A percentile compares a stretch with the other conserved stretches of the same genome.
phyloP scores from a whole-genome alignment of 1,140 invertebrate genomes.

The Venustaconcha ellipsiformis region DNA sequence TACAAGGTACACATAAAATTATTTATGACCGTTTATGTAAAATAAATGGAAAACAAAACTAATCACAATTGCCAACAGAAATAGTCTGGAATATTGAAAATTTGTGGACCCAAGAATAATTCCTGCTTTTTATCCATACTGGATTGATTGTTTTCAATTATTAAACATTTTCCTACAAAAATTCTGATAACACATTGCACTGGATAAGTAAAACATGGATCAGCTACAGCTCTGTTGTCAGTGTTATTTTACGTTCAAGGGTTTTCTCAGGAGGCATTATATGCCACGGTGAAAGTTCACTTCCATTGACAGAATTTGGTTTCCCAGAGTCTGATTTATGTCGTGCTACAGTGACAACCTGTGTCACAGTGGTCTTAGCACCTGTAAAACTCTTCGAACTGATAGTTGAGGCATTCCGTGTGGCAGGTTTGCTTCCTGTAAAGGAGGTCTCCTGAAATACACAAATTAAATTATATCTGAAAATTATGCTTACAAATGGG shows the following conservation, averaged over 20 bases:
- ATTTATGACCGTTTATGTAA: too few species aligned
- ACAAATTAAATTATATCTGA: background rate
- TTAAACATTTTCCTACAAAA: too few species aligned
- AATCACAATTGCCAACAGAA: too few species aligned
- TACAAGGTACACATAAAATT: too few species aligned
- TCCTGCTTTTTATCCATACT: too few species aligned
- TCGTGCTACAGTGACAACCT: constrained; percentile 6
- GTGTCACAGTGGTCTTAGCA: constrained; percentile 30
- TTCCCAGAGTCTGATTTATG: constrained; percentile 9
- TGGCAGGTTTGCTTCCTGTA: constrained; percentile 34
- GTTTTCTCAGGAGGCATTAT: constrained; percentile 27
- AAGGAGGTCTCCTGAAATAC: constrained; percentile 42
- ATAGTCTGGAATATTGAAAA: too few species aligned
- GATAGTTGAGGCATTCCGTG: constrained; percentile 31
- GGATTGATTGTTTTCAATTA: too few species aligned
- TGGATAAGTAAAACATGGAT: too few species aligned
- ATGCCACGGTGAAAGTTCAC: constrained; percentile 37
- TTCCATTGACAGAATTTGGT: background rate
- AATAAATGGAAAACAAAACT: too few species aligned
- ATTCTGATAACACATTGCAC: too few species aligned
- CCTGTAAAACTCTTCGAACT: constrained; percentile 12
- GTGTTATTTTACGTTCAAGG: constrained; percentile 26
- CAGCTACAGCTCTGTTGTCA: constrained; percentile 30
- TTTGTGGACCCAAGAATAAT: too few species aligned
- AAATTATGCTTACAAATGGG: background rate